A percentile compares a stretch with the other conserved stretches of the same genome.
Conservation (phyloP, 2,888 invertebrate species). For the Cremastinae sp. region DNA sequence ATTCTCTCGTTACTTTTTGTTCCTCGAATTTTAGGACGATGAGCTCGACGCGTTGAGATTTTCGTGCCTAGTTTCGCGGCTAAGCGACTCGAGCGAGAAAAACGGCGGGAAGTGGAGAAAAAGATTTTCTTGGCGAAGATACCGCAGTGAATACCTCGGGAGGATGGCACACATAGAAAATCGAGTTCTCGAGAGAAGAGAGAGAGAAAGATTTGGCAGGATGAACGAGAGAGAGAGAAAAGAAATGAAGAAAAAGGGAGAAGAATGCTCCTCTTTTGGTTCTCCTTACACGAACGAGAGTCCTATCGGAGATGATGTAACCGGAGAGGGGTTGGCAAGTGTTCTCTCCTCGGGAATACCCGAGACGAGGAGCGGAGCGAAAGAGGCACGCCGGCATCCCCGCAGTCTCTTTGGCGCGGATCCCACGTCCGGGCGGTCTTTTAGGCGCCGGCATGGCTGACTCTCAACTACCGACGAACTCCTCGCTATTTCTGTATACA, state of each 20-base stretch:
- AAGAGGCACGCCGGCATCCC: slow-evolving; percentile 64
- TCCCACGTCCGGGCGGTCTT: slow-evolving; percentile 64
- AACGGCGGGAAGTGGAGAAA: slow-evolving; percentile 19
- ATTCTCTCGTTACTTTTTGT: too few relatives aligned
- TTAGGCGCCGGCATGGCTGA: slow-evolving; percentile 67
- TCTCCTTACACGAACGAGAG: slow-evolving; percentile 37
- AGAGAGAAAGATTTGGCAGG: not conserved
- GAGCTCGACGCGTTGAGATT: slow-evolving; percentile 30
- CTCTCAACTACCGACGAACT: slow-evolving; percentile 55
- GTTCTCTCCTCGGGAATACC: slow-evolving; percentile 48
- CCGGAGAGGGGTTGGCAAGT: slow-evolving; percentile 46
- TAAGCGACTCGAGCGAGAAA: slow-evolving; percentile 27
- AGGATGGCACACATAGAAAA: slow-evolving; percentile 27
- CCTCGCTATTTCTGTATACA: slow-evolving; percentile 18
- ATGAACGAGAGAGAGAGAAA: not conserved
- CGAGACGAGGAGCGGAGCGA: slow-evolving; percentile 39
- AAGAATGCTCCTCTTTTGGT: slow-evolving; percentile 40
- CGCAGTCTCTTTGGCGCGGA: slow-evolving; percentile 56
- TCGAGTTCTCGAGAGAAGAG: slow-evolving; percentile 9
- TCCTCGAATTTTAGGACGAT: slow-evolving; percentile 9
- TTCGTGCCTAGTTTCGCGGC: slow-evolving; percentile 35
- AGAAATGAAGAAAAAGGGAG: slow-evolving; percentile 27
- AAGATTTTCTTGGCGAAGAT: slow-evolving; percentile 51
- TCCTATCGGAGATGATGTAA: slow-evolving; percentile 54
- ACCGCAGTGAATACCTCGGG: slow-evolving; percentile 32